A percentile compares a stretch with the other conserved stretches of the same genome.
Evolutionary conservation across 2,888 invertebrate genomes (phyloP).

Genomic region (Netelia virgata): DNA sequence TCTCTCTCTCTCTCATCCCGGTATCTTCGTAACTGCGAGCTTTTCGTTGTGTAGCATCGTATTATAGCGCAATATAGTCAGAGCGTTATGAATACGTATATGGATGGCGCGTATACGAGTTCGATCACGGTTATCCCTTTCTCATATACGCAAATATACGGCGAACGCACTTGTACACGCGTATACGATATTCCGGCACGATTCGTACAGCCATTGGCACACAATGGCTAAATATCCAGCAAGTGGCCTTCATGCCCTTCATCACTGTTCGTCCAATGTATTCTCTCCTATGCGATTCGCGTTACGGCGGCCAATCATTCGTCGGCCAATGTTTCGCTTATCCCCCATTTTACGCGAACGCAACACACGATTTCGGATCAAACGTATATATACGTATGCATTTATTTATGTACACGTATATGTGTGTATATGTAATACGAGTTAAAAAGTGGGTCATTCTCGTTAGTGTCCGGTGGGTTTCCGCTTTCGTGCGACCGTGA

Average conservation of each 20-base stretch:
- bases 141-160: slow-evolving; percentile 20
- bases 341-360: too few relatives aligned
- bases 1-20: slow-evolving; percentile 37
- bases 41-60: slow-evolving; percentile 28
- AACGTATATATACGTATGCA: slow-evolving; percentile 41
- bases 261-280: too few relatives aligned
- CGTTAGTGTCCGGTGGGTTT: slow-evolving; percentile 77
- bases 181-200: too few relatives aligned
- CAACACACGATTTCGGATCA: neutral
- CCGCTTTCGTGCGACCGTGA: slow-evolving; percentile 60
- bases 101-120: neutral
- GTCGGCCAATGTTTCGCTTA: too few relatives aligned
- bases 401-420: slow-evolving; percentile 46
- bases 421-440: slow-evolving; percentile 30
- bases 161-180: too few relatives aligned
- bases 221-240: too few relatives aligned
- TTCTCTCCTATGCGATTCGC: too few relatives aligned
- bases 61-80: neutral
- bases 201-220: too few relatives aligned
- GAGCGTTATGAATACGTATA: neutral
- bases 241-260: too few relatives aligned
- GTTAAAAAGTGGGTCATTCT: slow-evolving; percentile 77
- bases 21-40: slow-evolving; percentile 55
- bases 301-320: too few relatives aligned
- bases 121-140: slow-evolving; percentile 16